Conservation (phyloP, 1,140 invertebrate species). For the Pseudomyrmex dendroicus region DNA sequence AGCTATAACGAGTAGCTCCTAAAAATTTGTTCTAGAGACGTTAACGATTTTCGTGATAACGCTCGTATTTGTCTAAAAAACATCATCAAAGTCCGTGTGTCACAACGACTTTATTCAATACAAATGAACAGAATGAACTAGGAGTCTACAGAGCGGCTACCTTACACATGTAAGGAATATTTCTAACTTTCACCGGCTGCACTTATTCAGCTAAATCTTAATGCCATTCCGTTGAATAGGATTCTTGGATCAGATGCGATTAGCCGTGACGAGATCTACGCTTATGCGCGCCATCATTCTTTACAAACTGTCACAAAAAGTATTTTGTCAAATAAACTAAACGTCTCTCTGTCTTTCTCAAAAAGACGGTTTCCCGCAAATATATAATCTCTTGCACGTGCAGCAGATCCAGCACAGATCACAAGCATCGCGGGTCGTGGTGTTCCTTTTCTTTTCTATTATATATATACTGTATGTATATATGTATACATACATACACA, state of each 20-base stretch:
- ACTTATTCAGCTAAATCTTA: not conserved
- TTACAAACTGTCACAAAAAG: not conserved
- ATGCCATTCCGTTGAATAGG: conserved; percentile 11
- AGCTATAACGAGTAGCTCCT: not conserved
- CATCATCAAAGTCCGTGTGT: not conserved
- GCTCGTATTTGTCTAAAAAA: not conserved
- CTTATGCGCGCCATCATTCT: not conserved
- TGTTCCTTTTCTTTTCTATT: conserved; percentile 6
- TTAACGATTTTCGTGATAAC: conserved; percentile 13
- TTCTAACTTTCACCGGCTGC: conserved; percentile 12
- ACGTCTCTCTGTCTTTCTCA: not conserved
- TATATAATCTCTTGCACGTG: conserved; percentile 29
- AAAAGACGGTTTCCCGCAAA: conserved; percentile 8
- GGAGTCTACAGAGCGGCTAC: conserved; percentile 27
- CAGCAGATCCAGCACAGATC: conserved; percentile 24
- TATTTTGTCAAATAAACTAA: conserved; percentile 36
- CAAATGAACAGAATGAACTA: conserved; percentile 21
- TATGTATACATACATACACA: too few relatives aligned
- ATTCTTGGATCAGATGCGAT: not conserved
- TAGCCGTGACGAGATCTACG: conserved; percentile 18
- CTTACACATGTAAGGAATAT: conserved; percentile 32
- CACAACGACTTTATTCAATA: not conserved
- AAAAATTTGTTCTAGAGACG: not conserved
- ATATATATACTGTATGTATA: too few relatives aligned
- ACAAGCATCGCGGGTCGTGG: not conserved